Conservation (phyloP, 92 coral and sea anemone genomes). For the Phenganax marumi region DNA sequence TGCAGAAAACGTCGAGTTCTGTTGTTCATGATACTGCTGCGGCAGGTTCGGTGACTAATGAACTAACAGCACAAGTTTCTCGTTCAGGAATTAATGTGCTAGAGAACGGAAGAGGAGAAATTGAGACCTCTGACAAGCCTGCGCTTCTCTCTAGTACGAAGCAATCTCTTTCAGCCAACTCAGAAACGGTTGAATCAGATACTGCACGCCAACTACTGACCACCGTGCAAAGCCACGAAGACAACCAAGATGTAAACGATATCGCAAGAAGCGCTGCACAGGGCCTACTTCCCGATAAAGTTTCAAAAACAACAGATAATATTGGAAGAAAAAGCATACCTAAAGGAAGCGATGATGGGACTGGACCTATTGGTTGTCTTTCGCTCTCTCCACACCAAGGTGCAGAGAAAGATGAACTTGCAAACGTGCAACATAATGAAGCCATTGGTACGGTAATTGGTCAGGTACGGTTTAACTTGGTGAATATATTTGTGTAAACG, state of each 20-base stretch:
- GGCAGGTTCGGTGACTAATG: neutral
- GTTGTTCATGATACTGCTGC: neutral
- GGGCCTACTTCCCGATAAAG: neutral
- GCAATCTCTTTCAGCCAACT: neutral
- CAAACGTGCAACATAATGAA: slow-evolving; percentile 6
- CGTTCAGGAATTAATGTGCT: neutral
- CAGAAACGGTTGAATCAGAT: slow-evolving; percentile 1
- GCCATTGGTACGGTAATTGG: slow-evolving; percentile 49
- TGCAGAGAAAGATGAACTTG: neutral
- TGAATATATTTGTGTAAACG: no score
- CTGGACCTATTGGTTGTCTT: neutral
- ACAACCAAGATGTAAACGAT: neutral
- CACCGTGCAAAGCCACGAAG: neutral
- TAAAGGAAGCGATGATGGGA: neutral
- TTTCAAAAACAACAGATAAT: neutral
- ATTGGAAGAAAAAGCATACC: neutral
- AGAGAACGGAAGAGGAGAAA: neutral
- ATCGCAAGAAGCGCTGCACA: neutral
- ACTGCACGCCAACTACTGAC: neutral
- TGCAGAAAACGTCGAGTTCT: neutral
- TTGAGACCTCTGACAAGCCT: neutral
- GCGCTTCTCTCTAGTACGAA: neutral
- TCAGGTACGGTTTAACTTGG: slow-evolving; percentile 30
- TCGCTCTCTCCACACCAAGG: neutral
- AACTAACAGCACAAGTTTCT: neutral